These are phyloP conservation scores for Euleptes europaea DNA, from an alignment of 2,113 vertebrate species.

Conservation along the genomic window DNA sequence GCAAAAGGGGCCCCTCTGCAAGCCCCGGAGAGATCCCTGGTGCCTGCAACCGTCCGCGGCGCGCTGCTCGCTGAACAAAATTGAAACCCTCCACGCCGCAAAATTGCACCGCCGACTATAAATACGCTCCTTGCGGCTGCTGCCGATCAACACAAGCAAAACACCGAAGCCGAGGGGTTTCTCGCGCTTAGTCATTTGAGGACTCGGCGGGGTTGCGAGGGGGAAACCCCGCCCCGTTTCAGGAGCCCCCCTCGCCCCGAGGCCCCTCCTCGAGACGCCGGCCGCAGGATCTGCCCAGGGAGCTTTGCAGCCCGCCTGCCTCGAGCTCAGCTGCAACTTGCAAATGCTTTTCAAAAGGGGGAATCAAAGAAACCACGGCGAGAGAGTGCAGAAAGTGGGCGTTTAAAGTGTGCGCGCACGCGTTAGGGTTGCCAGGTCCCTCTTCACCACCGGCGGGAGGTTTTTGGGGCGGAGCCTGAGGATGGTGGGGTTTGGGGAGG, in stretches of 20 bases:
- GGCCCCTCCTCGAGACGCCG: background rate
- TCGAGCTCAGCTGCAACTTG: background rate
- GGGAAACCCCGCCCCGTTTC: background rate
- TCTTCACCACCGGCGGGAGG: too few relatives aligned
- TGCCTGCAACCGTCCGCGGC: background rate
- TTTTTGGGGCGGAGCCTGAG: too few relatives aligned
- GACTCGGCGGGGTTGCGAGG: conserved; percentile 17
- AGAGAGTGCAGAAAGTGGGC: too few relatives aligned
- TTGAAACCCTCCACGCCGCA: conserved; percentile 19
- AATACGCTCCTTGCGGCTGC: conserved; percentile 9
- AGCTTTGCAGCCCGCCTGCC: background rate
- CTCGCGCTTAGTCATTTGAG: conserved; percentile 34
- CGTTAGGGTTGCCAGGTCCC: too few relatives aligned
- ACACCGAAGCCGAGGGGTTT: background rate
- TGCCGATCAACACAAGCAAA: conserved; percentile 36
- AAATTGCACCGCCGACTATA: conserved; percentile 30
- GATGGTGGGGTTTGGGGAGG: too few relatives aligned
- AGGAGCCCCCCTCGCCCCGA: background rate
- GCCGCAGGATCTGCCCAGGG: background rate
- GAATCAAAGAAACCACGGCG: background rate
- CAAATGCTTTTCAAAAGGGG: background rate
- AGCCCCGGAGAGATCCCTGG: background rate
- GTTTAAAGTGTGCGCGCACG: too few relatives aligned
- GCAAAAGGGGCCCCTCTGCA: background rate
- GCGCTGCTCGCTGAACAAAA: rapidly evolving